Evolutionary conservation across 2,888 invertebrate species (phyloP).

Genomic region (Caenorhabditis sulstoni): DNA sequence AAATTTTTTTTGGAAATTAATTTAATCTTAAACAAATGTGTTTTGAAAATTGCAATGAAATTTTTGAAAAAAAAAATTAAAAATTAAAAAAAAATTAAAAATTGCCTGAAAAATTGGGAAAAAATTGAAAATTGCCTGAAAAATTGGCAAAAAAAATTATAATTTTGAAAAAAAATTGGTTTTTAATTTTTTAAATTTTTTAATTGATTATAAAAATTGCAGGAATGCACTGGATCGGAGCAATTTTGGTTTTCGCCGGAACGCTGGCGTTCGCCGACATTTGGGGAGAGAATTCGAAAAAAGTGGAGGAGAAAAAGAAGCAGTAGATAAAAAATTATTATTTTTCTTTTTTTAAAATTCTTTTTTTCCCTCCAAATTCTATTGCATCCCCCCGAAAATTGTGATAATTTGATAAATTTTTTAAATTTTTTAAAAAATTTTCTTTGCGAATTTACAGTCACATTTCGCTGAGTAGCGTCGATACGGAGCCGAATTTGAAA

Average conservation of each 20-base stretch:
- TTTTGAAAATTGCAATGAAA: neutral
- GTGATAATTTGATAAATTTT: slow-evolving; percentile 16
- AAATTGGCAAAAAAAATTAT: too few species aligned
- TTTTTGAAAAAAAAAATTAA: too few species aligned
- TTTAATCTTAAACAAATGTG: too few species aligned
- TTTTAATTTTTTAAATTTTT: slow-evolving; percentile 10
- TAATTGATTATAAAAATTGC: slow-evolving; percentile 54
- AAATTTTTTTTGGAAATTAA: too few species aligned
- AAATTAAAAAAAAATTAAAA: too few species aligned
- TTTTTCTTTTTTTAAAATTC: neutral
- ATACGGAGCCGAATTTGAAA: too few species aligned
- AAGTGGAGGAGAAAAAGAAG: slow-evolving; percentile 47
- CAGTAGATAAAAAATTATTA: slow-evolving; percentile 31
- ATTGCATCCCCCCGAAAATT: slow-evolving; percentile 26
- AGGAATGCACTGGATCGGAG: slow-evolving; percentile 68
- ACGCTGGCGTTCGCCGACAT: slow-evolving; percentile 92
- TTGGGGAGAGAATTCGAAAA: slow-evolving; percentile 59
- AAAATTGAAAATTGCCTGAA: too few species aligned
- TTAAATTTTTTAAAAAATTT: slow-evolving; percentile 2
- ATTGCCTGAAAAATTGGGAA: too few species aligned
- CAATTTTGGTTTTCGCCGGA: slow-evolving; percentile 89
- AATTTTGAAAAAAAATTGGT: neutral
- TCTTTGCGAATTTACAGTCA: too few species aligned
- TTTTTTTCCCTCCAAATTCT: slow-evolving; percentile 2
- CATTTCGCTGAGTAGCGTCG: too few species aligned